Base-by-base conservation (phyloP, 1,140 invertebrate species). In the Anastrepha obliqua region DNA sequence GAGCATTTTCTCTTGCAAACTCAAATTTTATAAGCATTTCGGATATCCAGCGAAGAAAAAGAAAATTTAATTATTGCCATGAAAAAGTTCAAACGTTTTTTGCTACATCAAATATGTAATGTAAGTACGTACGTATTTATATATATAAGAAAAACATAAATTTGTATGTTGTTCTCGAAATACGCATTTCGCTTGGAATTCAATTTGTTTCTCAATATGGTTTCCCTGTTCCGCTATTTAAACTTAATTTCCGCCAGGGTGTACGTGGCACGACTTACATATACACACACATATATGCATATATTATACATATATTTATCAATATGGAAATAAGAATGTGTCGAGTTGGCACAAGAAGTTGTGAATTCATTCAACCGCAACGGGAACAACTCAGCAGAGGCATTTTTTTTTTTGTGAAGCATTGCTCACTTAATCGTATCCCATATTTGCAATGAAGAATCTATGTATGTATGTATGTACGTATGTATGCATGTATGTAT, bases 281-380 rank as follows among this genome's bases (percentile, higher is more conserved):
- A 11, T 20, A 9, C 9, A n/a, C n/a, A n/a, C 17, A n/a, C n/a
- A 47, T 74, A 17, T 8, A 47, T 74, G 15, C 15, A 74, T 44
- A n/a, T 8, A 17, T 74, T 3, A 42, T 13, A 74, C 29, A 13
- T 47, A n/a, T n/a, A 47, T 74, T 0, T 65, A n/a, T 65, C 39
- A 29, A 47, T 55, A 55, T 6, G 51, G 6, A 55, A 6, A 55
- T 55, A 8, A 47, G 6, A n/a, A 17, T 7, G 42, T 15, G 70
- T n/a, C 17, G 13, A 5, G 9, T 74, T 74, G 70, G 15, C 42
- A 47, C 11, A 17, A 47, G 67, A n/a, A 74, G 70, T 74, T 74
- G 11, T n/a, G 44, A 74, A 74, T 44, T 51, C 44, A 74, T 74
- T 74, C 47, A 51, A n/a, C 70, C 42, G 70, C 70, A 74, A 74